Conservation (phyloP, 1,140 invertebrate genomes). For the Olivierus martensii region DNA sequence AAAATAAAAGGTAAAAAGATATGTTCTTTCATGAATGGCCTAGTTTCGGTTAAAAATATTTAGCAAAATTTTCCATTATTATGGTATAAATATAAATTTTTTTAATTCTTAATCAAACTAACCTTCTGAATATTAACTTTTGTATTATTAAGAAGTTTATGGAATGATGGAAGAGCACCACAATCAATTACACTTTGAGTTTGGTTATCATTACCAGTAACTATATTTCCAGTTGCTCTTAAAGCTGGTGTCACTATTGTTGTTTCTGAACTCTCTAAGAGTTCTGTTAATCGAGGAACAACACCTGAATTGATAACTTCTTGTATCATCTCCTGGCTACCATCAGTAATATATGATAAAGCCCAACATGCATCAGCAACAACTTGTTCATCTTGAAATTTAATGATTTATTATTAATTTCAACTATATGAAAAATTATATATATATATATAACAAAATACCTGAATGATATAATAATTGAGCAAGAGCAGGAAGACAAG, state of each 20-base stretch:
- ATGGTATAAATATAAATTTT: too few species aligned
- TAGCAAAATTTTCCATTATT: too few species aligned
- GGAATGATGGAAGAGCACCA: slow-evolving; percentile 4
- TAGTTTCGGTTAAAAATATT: too few species aligned
- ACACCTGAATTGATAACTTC: slow-evolving; percentile 88
- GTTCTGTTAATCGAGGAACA: slow-evolving; percentile 83
- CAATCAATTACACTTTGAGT: slow-evolving; percentile 86
- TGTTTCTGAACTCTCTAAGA: slow-evolving; percentile 59
- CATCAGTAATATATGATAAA: slow-evolving; percentile 94
- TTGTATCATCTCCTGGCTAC: slow-evolving; percentile 96
- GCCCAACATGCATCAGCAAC: slow-evolving; percentile 99
- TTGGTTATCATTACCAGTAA: slow-evolving; percentile 96
- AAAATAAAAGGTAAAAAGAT: too few species aligned
- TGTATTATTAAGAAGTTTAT: slow-evolving; percentile 59
- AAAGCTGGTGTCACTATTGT: slow-evolving; percentile 82
- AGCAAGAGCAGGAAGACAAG: slow-evolving; percentile 65
- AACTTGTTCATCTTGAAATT: slow-evolving; percentile 52
- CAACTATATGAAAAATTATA: background rate
- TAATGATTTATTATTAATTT: background rate
- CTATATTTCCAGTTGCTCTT: slow-evolving; percentile 98
- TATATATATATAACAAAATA: background rate
- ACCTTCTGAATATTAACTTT: slow-evolving; percentile 34
- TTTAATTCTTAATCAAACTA: too few species aligned
- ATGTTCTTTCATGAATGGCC: too few species aligned
- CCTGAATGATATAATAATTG: slow-evolving; percentile 81